Evolutionary conservation across 2,113 vertebrate species (phyloP).

Genomic region (Prunella himalayana): DNA sequence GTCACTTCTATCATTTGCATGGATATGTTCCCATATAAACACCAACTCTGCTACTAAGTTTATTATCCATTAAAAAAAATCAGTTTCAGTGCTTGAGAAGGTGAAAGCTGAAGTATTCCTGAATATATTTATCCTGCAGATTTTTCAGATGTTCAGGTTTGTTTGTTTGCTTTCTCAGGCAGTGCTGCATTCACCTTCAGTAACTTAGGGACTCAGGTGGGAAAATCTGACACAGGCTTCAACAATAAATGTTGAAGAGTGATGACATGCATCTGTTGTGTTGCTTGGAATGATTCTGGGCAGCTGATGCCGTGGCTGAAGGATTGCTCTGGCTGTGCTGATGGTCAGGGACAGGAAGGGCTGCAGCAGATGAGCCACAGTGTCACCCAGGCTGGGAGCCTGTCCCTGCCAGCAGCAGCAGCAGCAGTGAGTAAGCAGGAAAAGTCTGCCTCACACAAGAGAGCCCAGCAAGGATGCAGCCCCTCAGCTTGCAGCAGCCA

Average conservation of each 20-base stretch:
- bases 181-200: not conserved
- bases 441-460: not conserved
- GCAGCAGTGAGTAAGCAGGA: not conserved
- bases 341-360: accelerated
- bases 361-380: not conserved
- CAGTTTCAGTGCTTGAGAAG: not conserved
- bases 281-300: not conserved
- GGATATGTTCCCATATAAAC: not conserved
- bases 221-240: not conserved
- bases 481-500: not conserved
- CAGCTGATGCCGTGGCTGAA: accelerated
- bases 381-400: not conserved
- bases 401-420: not conserved
- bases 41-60: not conserved
- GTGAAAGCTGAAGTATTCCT: not conserved
- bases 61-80: not conserved
- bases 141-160: not conserved
- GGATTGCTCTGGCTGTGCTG: not conserved
- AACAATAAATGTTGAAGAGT: not conserved
- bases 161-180: not conserved
- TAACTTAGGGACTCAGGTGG: not conserved
- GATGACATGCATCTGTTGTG: not conserved
- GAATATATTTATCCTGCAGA: not conserved
- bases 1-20: not conserved
- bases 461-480: not conserved